Percentiles rank a stretch among this genome's conserved stretches.
Conservation (phyloP, 2,113 vertebrate species). For the Lagopus muta region DNA sequence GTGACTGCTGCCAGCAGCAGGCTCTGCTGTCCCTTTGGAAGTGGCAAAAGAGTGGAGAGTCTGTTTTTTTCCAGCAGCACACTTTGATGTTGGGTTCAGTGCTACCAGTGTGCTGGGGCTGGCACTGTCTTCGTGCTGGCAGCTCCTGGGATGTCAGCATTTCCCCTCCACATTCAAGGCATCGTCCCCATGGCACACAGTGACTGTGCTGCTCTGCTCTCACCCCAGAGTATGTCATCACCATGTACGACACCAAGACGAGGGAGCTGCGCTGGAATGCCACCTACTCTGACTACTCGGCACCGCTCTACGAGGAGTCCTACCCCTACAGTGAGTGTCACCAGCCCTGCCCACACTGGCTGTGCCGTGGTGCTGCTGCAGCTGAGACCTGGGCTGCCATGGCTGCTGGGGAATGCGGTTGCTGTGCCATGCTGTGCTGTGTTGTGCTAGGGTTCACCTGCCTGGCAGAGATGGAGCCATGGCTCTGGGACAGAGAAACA, state of each 20-base stretch:
- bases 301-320: slow-evolving; percentile 80
- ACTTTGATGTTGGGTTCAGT: not conserved
- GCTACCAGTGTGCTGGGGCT: not conserved
- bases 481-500: not conserved
- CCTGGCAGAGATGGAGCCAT: not conserved
- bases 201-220: not conserved
- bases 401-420: not conserved
- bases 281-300: slow-evolving; percentile 93
- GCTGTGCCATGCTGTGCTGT: not conserved
- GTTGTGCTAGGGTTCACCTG: not conserved
- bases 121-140: not conserved
- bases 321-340: slow-evolving; percentile 86
- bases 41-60: not conserved
- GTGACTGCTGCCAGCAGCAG: not conserved
- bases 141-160: not conserved
- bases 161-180: not conserved
- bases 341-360: not conserved
- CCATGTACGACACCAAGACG: slow-evolving; percentile 93
- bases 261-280: slow-evolving; percentile 93
- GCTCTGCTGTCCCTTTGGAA: not conserved
- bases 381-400: rapidly evolving
- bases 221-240: slow-evolving; percentile 90
- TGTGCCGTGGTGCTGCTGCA: too few species aligned
- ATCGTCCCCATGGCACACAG: not conserved
- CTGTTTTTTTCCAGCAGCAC: not conserved